These are phyloP conservation scores for Drosophila meridiana DNA, from an alignment of 2,888 invertebrate species.

Conservation along the genomic window DNA sequence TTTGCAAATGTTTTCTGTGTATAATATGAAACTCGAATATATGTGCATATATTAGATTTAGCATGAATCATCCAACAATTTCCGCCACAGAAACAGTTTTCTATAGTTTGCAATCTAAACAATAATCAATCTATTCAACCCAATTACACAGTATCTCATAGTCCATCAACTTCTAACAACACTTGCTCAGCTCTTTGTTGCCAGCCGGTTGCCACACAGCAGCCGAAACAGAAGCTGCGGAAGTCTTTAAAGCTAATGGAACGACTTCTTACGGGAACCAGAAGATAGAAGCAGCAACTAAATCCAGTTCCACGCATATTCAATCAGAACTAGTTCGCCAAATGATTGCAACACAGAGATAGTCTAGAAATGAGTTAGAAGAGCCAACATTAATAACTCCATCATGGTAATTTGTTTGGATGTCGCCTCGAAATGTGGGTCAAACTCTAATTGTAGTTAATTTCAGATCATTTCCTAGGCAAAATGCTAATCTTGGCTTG, in stretches of 20 bases:
- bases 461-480: slow-evolving; percentile 29
- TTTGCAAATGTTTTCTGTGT: not conserved
- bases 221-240: slow-evolving; percentile 66
- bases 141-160: slow-evolving; percentile 4
- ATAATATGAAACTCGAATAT: not conserved
- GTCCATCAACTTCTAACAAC: not conserved
- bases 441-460: slow-evolving; percentile 23
- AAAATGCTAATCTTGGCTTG: slow-evolving; percentile 3
- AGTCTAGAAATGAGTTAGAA: slow-evolving; percentile 4
- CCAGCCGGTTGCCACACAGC: slow-evolving; percentile 72
- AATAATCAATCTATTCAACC: too few species aligned
- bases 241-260: slow-evolving; percentile 65
- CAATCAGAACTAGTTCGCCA: slow-evolving; percentile 44
- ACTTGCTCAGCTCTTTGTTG: not conserved
- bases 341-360: slow-evolving; percentile 39
- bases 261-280: slow-evolving; percentile 62
- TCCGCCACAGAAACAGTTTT: not conserved
- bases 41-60: too few species aligned
- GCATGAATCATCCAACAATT: too few species aligned
- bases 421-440: slow-evolving; percentile 30
- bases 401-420: slow-evolving; percentile 38
- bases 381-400: slow-evolving; percentile 39
- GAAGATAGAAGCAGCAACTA: slow-evolving; percentile 17
- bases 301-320: slow-evolving; percentile 41
- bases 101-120: not conserved